Percentiles rank a stretch among this genome's conserved stretches.
Evolutionary conservation across 64 coral and sea anemone species (phyloP).

Genomic region (Actinia equina): DNA sequence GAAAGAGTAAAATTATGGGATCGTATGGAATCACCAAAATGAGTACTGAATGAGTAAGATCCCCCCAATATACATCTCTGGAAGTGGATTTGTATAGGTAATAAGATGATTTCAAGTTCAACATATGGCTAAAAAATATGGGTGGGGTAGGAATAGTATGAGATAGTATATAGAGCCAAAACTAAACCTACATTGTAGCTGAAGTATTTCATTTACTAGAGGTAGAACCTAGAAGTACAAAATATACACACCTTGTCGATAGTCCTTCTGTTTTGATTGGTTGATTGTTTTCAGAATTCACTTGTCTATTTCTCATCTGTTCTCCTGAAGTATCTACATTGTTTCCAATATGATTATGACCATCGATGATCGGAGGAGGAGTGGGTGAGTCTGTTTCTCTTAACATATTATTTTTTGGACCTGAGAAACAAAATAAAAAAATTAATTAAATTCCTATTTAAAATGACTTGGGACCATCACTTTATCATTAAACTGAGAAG

Average conservation of each 20-base stretch:
- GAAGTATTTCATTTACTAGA: too few species aligned
- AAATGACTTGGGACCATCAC: neutral
- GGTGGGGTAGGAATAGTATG: too few species aligned
- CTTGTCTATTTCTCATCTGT: constrained; percentile 37
- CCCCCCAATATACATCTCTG: too few species aligned
- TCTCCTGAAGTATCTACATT: constrained; percentile 46
- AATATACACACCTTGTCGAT: constrained; percentile 42
- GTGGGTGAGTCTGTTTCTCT: constrained; percentile 77
- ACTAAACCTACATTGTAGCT: too few species aligned
- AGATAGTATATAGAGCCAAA: too few species aligned
- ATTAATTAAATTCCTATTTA: neutral
- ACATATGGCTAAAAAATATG: too few species aligned
- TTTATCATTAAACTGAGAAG: neutral
- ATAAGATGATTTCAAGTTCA: too few species aligned
- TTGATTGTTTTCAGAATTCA: constrained; percentile 50
- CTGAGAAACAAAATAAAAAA: constrained; percentile 5
- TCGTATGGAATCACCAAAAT: too few species aligned
- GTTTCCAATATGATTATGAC: constrained; percentile 62
- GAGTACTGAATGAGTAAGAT: too few species aligned
- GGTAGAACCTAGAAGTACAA: neutral
- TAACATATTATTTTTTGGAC: constrained; percentile 4
- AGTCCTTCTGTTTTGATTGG: constrained; percentile 56
- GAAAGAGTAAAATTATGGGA: too few species aligned
- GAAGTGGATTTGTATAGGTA: too few species aligned
- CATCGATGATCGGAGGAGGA: constrained; percentile 41